A percentile compares a stretch with the other conserved stretches of the same genome.
Conservation (phyloP, 2,113 vertebrate genomes). For the Chaetodon auriga region DNA sequence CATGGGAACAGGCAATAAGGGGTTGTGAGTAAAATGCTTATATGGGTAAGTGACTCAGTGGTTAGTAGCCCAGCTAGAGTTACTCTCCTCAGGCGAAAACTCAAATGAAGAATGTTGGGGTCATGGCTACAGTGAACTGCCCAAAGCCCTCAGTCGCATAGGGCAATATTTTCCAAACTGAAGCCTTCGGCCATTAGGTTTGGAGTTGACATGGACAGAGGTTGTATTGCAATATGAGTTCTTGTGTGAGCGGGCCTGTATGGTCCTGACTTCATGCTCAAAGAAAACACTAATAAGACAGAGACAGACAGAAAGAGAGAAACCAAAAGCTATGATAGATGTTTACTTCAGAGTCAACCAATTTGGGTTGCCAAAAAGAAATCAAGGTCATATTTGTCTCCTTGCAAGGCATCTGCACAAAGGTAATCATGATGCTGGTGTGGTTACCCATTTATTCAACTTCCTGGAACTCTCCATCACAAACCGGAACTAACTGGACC, state of each 20-base stretch:
- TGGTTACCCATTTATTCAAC: slow-evolving; percentile 15
- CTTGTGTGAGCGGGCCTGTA: not conserved
- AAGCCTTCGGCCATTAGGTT: not conserved
- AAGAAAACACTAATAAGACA: not conserved
- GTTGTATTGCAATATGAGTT: not conserved
- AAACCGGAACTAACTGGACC: slow-evolving; percentile 26
- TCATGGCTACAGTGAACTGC: slow-evolving; percentile 42
- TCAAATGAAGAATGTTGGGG: slow-evolving; percentile 40
- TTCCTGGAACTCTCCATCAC: slow-evolving; percentile 32
- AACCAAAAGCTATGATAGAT: not conserved
- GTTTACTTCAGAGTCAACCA: not conserved
- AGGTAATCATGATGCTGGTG: not conserved
- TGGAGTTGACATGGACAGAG: not conserved
- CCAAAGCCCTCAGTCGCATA: slow-evolving; percentile 5
- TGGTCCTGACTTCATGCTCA: not conserved
- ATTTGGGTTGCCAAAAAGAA: not conserved
- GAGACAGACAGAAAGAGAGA: not conserved
- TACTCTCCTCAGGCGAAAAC: slow-evolving; percentile 47
- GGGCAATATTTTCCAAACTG: slow-evolving; percentile 9
- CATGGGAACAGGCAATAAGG: not conserved
- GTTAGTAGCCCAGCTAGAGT: slow-evolving; percentile 36
- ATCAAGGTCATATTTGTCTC: not conserved
- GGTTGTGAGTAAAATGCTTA: slow-evolving; percentile 12
- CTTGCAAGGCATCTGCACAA: not conserved
- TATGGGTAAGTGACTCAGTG: not conserved